Conservation (phyloP, 2,113 vertebrate species). For the Oreochromis spilurus region DNA sequence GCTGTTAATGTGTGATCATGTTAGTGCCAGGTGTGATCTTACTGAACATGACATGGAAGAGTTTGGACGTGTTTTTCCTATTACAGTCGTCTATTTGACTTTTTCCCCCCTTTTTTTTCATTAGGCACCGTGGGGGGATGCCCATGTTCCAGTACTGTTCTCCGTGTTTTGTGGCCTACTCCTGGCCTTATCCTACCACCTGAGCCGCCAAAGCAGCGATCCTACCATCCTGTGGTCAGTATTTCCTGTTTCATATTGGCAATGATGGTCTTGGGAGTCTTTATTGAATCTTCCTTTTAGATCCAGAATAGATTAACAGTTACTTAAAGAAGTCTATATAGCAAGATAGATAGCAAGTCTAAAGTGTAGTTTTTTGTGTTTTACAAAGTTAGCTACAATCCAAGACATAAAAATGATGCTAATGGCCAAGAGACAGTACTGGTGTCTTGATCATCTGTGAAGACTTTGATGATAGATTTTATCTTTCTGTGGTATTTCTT, state of each 20-base stretch:
- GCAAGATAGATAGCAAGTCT: not conserved
- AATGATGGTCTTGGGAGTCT: not conserved
- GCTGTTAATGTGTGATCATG: not conserved
- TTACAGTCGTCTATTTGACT: not conserved
- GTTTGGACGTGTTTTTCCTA: not conserved
- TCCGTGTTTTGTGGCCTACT: conserved; percentile 88
- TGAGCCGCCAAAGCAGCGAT: conserved; percentile 89
- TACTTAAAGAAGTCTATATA: not conserved
- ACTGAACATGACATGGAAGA: not conserved
- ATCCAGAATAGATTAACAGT: not conserved
- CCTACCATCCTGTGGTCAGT: conserved; percentile 85
- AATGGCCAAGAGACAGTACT: not conserved
- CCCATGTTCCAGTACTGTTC: conserved; percentile 88
- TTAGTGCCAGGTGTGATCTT: not conserved
- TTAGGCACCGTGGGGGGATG: conserved; percentile 82
- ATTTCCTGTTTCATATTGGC: not conserved
- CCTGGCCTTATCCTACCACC: conserved; percentile 85
- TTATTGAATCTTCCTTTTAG: not conserved
- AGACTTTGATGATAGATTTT: not conserved
- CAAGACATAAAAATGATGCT: not conserved
- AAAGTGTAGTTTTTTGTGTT: not conserved
- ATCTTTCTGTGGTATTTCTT: not conserved
- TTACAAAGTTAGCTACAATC: not conserved
- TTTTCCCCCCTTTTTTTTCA: fast-evolving
- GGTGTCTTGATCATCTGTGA: not conserved